These are phyloP conservation scores for Apis dorsata DNA, from an alignment of 1,140 invertebrate genomes.

Conservation along the genomic window DNA sequence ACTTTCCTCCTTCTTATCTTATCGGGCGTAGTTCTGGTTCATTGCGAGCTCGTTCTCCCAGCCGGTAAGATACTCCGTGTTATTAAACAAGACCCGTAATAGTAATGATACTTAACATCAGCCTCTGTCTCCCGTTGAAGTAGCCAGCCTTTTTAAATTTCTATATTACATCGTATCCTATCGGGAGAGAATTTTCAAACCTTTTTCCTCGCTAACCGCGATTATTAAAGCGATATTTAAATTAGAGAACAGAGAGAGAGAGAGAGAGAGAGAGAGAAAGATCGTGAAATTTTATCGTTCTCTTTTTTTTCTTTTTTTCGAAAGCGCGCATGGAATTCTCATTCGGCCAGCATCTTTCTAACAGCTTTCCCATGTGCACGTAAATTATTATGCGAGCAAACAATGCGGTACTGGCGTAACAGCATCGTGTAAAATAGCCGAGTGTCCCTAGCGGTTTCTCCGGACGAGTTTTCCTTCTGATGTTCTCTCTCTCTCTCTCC, in stretches of 20 bases:
- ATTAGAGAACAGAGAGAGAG: no score
- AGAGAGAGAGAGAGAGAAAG: no score
- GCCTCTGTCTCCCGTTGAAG: neutral
- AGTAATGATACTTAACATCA: slow-evolving; percentile 7
- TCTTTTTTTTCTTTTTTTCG: neutral
- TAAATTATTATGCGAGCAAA: slow-evolving; percentile 69
- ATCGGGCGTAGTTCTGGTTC: slow-evolving; percentile 27
- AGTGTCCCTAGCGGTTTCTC: slow-evolving; percentile 53
- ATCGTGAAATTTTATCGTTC: neutral
- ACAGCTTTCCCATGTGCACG: slow-evolving; percentile 49
- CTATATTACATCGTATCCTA: neutral
- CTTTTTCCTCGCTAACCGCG: no score
- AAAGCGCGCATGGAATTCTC: slow-evolving; percentile 12
- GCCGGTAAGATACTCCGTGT: slow-evolving; percentile 2
- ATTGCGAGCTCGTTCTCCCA: slow-evolving; percentile 4
- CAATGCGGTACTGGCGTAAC: slow-evolving; percentile 54
- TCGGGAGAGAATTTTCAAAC: no score
- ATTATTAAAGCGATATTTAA: neutral
- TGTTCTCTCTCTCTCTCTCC: slow-evolving; percentile 4
- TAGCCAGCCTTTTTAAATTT: slow-evolving; percentile 2
- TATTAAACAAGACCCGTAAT: slow-evolving; percentile 35
- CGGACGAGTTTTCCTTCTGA: slow-evolving; percentile 29
- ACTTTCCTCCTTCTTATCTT: slow-evolving; percentile 33
- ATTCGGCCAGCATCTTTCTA: slow-evolving; percentile 32
- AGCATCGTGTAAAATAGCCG: slow-evolving; percentile 49